Evolutionary conservation across 2,888 invertebrate genomes (phyloP).

Genomic region (Capitulum mitella): DNA sequence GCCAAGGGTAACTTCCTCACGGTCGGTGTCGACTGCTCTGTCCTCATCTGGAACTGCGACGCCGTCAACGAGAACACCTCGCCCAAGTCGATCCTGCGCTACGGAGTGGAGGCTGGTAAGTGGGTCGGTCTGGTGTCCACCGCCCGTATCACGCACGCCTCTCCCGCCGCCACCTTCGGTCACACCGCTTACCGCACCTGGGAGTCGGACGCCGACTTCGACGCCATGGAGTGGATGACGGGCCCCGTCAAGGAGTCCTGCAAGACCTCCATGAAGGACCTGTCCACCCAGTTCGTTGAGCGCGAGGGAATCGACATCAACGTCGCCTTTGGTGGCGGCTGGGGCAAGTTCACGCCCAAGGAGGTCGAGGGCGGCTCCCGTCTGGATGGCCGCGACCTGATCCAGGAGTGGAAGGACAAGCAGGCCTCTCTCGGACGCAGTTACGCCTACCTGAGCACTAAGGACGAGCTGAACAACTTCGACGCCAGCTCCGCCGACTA

Average conservation of each 20-base stretch:
- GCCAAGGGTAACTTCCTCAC: slow-evolving; percentile 23
- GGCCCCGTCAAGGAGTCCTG: slow-evolving; percentile 15
- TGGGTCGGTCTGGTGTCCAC: slow-evolving; percentile 18
- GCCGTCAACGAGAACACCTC: slow-evolving; percentile 5
- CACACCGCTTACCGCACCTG: slow-evolving; percentile 20
- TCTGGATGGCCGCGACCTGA: slow-evolving; percentile 13
- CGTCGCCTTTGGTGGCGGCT: slow-evolving; percentile 14
- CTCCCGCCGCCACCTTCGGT: slow-evolving; percentile 12
- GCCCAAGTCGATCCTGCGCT: slow-evolving; percentile 20
- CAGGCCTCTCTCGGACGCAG: slow-evolving; percentile 4
- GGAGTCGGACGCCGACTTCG: slow-evolving; percentile 21
- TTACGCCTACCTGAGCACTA: slow-evolving; percentile 7
- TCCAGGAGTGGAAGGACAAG: slow-evolving; percentile 16
- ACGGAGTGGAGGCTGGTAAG: slow-evolving; percentile 18
- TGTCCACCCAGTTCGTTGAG: slow-evolving; percentile 8
- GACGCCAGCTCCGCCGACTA: slow-evolving; percentile 12
- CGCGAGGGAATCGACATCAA: slow-evolving; percentile 6
- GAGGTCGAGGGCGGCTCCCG: slow-evolving; percentile 4
- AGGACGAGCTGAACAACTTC: slow-evolving; percentile 8
- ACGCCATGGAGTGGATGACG: slow-evolving; percentile 9
- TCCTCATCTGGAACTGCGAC: slow-evolving; percentile 10
- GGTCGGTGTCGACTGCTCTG: slow-evolving; percentile 13
- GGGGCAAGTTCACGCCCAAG: slow-evolving; percentile 4
- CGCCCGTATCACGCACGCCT: slow-evolving; percentile 22
- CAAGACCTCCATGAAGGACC: not conserved